Base-by-base conservation (phyloP, 1,140 invertebrate species). In the Xylocopa sonorina region DNA sequence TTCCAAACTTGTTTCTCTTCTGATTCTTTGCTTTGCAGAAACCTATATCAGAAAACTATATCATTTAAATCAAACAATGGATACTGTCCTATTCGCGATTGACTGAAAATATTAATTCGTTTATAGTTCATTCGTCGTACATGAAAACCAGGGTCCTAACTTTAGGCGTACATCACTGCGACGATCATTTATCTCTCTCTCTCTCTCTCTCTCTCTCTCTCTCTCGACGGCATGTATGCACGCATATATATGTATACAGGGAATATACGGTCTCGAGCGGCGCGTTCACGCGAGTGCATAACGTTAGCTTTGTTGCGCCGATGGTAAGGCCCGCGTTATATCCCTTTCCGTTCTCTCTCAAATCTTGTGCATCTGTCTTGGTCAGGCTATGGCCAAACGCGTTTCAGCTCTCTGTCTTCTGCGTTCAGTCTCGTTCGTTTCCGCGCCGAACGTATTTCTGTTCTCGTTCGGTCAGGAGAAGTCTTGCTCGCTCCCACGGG, bases 161-260 rank as follows among this genome's bases (percentile, higher is more conserved):
- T 67, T 84, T 63, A 62, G 60, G 55, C 55, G 66, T 89, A 89
- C 89, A 79, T 78, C 83, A 88, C 89, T 89, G 89, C 82, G 69
- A 51, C 85, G 71, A 58, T 83, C 72, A 24, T 78, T 82, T 48
- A 58, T 51, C 29, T 77, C 63, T 51, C 69, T 80, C 53, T 80
- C 43, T 48, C 71, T 57, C 57, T 27, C 66, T 51, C 55, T 73
- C 78, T 48, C 58, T 53, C 27, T 83, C 84, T 55, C 64, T 82
- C 58, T 80, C 57, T 48, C 76, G 38, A 58, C 64, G 24, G 18
- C 67, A 50, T 51, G 60, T 63, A 66, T 84, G 81, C 81, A 57
- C 69, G 68, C 62, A 60, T 78, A 55, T 66, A n/a, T 48, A 16
- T 32, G 16, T 5, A 48, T 32, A 50, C 51, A 66, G n/a, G n/a